Evolutionary conservation across 2,797 vertebrate species (phyloP), one percentile per base, ranked within the genome.

Genomic region (Champsocephalus esox): DNA sequence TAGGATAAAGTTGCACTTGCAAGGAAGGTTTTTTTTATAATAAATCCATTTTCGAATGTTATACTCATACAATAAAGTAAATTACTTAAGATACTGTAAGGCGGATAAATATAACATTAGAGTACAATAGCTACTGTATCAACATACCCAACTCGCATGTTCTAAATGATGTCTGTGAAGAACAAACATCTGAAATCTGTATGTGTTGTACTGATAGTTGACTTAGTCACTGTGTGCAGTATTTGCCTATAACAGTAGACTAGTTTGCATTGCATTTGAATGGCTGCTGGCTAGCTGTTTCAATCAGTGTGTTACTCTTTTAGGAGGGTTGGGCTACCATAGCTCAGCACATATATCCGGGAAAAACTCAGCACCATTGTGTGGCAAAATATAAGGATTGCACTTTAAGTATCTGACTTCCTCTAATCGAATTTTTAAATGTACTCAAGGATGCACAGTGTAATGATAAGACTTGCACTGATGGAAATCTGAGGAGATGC

Each of bases 401-500:
- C 0, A 19, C 4, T 1, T n/a, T 46, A 34, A 7, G 6, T 48
- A 34, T 64, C 14, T 5, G 9, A 69, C 19, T 8, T 24, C 0
- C 4, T 32, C 3, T 34, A 44, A 65, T 56, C 24, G 1, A 28
- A 52, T 69, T 19, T 64, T 0, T 49, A 66, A 1, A 71, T 64
- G 28, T 59, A 55, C 16, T 52, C 17, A 58, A 11, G 17, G 50
- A 19, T 43, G 45, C 49, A 59, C 59, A 34, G 2, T 63, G 66
- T 70, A 84, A 77, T 52, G 78, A 84, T 84, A 83, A 87, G 70
- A 87, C 80, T 90, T 85, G 78, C 77, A 86, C 82, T 83, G 92
- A 87, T 88, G 87, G 88, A 91, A 92, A 93, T 89, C 82, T 81
- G 80, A 83, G 87, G 92, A 89, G 85, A 88, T 92, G 81, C 89